phyloP scores from a whole-genome alignment of 2,888 invertebrate genomes.

The Scaptomyza parva region DNA sequence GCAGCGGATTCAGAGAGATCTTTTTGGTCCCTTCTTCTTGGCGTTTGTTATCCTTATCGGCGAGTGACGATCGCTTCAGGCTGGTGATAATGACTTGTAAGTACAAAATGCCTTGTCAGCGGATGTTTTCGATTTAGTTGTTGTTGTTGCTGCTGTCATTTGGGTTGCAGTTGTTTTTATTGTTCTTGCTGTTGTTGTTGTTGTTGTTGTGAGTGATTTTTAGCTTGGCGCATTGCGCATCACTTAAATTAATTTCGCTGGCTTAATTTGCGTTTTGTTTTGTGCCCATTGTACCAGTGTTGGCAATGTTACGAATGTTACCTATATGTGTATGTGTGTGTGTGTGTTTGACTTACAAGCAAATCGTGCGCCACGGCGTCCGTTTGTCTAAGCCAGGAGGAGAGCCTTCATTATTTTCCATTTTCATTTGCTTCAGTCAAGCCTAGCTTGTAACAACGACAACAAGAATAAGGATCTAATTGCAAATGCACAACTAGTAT shows the following conservation, averaged over 20 bases:
- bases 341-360: constrained; percentile 72
- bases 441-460: constrained; percentile 55
- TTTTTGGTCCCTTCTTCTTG: constrained; percentile 6
- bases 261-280: constrained; percentile 74
- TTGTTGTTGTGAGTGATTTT: constrained; percentile 50
- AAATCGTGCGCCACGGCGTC: constrained; percentile 84
- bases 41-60: constrained; percentile 64
- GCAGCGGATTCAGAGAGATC: background rate
- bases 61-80: constrained; percentile 63
- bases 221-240: constrained; percentile 60
- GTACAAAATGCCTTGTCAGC: constrained; percentile 83
- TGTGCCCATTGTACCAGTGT: constrained; percentile 2
- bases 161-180: constrained; percentile 34
- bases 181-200: constrained; percentile 32
- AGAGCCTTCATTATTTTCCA: constrained; percentile 66
- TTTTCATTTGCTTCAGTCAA: constrained; percentile 43
- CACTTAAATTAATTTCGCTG: constrained; percentile 77
- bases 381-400: constrained; percentile 81
- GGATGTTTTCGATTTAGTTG: constrained; percentile 56
- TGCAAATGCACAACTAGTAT: background rate
- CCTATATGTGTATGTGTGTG: constrained; percentile 18
- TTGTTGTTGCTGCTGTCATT: constrained; percentile 40
- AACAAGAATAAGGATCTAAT: constrained; percentile 26
- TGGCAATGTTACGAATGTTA: constrained; percentile 8
- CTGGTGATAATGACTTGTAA: constrained; percentile 83